Conservation (phyloP, 2,797 vertebrate species). For the Neosilurus hyrtlii region DNA sequence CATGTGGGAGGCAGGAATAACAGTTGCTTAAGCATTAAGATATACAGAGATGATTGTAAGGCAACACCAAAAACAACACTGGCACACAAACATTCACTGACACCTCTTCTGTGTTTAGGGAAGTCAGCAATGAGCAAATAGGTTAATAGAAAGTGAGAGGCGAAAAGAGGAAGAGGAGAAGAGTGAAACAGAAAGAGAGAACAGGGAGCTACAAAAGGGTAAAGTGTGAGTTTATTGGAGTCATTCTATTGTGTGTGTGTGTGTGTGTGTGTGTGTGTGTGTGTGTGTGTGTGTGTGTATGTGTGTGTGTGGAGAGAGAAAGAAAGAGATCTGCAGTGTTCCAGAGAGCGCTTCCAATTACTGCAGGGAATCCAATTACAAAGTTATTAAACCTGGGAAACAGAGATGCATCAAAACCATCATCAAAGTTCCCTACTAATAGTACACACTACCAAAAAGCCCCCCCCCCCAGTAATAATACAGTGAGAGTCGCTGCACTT, state of each 20-base stretch:
- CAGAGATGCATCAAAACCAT: slow-evolving; percentile 52
- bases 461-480: slow-evolving; percentile 22
- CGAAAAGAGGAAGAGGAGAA: neutral
- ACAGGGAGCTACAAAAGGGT: slow-evolving; percentile 8
- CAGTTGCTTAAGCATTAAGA: slow-evolving; percentile 37
- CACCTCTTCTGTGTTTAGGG: neutral
- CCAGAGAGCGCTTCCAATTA: slow-evolving; percentile 50
- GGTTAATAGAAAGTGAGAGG: slow-evolving; percentile 18
- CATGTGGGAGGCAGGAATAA: slow-evolving; percentile 27
- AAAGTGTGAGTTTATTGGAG: slow-evolving; percentile 34
- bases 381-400: slow-evolving; percentile 54
- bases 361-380: slow-evolving; percentile 52
- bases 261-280: slow-evolving; percentile 33
- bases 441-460: slow-evolving; percentile 40
- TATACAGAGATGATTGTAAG: slow-evolving; percentile 43
- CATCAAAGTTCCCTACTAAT: slow-evolving; percentile 49
- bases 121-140: slow-evolving; percentile 5
- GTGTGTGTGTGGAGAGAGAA: slow-evolving; percentile 7
- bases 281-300: slow-evolving; percentile 22
- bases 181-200: neutral
- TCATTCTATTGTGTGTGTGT: slow-evolving; percentile 17
- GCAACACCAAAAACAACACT: slow-evolving; percentile 20
- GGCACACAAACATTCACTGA: neutral
- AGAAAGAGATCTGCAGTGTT: slow-evolving; percentile 34
- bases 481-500: slow-evolving; percentile 13